phyloP scores from a whole-genome alignment of 2,888 invertebrate species.

The Maniola hyperantus region DNA sequence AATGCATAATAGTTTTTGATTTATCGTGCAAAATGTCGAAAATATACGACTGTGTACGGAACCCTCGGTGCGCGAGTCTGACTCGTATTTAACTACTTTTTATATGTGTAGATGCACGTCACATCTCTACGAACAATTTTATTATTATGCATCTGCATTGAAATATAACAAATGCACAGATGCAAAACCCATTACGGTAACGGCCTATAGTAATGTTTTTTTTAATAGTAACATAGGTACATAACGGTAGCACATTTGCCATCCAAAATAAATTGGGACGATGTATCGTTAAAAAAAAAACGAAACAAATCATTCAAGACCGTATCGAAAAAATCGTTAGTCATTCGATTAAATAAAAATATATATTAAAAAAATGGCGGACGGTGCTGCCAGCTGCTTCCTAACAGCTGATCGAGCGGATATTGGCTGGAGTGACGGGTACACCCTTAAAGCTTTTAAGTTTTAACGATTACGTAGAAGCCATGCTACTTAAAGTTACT shows the following conservation, averaged over 20 bases:
- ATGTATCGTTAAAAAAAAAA: slow-evolving; percentile 19
- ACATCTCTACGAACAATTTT: neutral
- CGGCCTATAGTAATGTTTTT: too few relatives aligned
- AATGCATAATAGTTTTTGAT: too few relatives aligned
- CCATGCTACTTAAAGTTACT: neutral
- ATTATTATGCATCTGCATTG: slow-evolving; percentile 2
- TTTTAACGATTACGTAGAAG: slow-evolving; percentile 8
- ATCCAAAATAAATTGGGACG: slow-evolving; percentile 21
- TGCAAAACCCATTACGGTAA: slow-evolving; percentile 34
- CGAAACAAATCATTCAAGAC: slow-evolving; percentile 37
- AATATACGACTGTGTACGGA: too few relatives aligned
- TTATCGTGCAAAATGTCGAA: too few relatives aligned
- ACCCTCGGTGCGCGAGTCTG: too few relatives aligned
- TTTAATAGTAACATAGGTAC: slow-evolving; percentile 30
- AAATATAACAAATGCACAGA: slow-evolving; percentile 30
- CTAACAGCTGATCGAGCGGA: slow-evolving; percentile 80
- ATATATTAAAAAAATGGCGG: slow-evolving; percentile 51
- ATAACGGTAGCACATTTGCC: slow-evolving; percentile 35
- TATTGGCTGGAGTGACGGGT: slow-evolving; percentile 64
- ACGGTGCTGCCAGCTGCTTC: slow-evolving; percentile 76
- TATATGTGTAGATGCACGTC: too few relatives aligned
- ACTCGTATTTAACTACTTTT: too few relatives aligned
- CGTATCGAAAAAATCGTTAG: slow-evolving; percentile 57
- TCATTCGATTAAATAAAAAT: slow-evolving; percentile 46
- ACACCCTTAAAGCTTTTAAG: slow-evolving; percentile 7